These are phyloP conservation scores for Tenthredo livida DNA, from an alignment of 2,888 invertebrate species.

Conservation along the genomic window DNA sequence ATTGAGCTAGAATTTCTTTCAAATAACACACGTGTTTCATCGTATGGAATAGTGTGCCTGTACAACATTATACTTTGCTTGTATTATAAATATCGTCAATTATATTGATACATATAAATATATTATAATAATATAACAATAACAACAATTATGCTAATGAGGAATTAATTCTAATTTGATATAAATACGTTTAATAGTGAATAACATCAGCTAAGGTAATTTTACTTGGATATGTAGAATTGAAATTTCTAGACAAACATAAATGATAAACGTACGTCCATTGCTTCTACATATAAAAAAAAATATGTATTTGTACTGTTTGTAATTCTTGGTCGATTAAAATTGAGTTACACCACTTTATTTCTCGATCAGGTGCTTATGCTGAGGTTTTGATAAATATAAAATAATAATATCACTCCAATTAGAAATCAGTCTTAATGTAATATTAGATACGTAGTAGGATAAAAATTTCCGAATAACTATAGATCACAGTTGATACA, in stretches of 20 bases:
- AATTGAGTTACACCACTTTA: background rate
- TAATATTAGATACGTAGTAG: background rate
- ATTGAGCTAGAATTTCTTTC: background rate
- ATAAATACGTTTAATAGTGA: background rate
- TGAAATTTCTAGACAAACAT: background rate
- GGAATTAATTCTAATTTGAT: background rate
- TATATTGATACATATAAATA: background rate
- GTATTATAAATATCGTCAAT: background rate
- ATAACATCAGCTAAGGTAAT: background rate
- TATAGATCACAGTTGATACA: background rate
- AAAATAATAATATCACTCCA: background rate
- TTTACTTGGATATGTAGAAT: background rate
- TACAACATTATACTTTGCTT: background rate
- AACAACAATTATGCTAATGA: background rate
- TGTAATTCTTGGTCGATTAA: background rate
- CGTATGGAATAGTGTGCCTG: background rate
- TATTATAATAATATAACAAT: background rate
- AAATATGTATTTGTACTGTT: background rate
- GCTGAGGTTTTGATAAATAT: background rate
- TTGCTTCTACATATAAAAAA: background rate
- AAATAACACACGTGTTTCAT: background rate
- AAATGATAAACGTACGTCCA: background rate
- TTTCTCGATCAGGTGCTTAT: background rate
- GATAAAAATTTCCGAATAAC: background rate
- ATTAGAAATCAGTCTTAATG: background rate